Conservation (phyloP, 1,140 invertebrate species). For the Tachypleus tridentatus region DNA sequence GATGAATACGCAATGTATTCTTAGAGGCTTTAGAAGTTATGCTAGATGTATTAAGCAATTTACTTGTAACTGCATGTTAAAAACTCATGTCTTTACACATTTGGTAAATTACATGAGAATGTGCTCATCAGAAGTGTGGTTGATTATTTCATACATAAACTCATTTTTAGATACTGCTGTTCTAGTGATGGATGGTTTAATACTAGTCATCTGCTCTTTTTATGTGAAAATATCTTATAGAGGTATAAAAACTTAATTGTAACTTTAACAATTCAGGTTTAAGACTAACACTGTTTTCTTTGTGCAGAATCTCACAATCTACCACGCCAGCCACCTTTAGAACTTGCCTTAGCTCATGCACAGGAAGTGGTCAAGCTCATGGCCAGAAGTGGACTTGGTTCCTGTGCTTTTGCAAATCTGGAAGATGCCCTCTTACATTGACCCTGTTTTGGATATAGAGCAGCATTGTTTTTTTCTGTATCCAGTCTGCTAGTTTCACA, state of each 20-base stretch:
- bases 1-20: no score
- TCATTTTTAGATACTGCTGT: no score
- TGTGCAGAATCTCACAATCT: conserved; percentile 74
- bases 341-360: conserved; percentile 79
- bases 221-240: not conserved
- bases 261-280: not conserved
- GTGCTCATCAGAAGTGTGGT: no score
- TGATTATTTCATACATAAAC: no score
- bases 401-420: conserved; percentile 78
- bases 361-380: conserved; percentile 76
- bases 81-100: no score
- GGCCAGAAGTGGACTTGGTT: conserved; percentile 75
- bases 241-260: not conserved
- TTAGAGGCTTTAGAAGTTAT: no score
- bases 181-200: no score
- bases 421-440: conserved; percentile 15
- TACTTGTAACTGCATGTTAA: no score
- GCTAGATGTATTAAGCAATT: no score
- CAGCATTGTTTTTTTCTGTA: not conserved
- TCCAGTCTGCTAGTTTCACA: no score
- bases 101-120: no score
- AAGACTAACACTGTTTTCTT: conserved; percentile 12
- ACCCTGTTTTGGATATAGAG: not conserved
- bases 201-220: no score
- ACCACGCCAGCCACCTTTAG: conserved; percentile 75